Base-by-base conservation (phyloP, 2,113 vertebrate species). In the Odobenus rosmarus region DNA sequence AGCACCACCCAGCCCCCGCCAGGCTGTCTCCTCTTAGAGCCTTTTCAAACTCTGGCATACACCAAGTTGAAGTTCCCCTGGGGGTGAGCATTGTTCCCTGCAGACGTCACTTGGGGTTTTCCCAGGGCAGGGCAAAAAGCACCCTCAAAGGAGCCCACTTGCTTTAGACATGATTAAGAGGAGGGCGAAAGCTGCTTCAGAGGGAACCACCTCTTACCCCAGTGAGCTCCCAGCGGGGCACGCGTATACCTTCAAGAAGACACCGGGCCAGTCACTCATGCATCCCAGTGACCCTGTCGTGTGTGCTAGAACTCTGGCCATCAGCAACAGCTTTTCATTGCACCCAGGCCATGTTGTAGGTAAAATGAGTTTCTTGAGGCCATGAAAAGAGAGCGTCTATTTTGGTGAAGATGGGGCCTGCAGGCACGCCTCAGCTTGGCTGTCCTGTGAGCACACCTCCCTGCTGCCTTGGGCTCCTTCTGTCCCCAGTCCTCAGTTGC, bases 251-350 rank as follows among this genome's bases (percentile, higher is more conserved):
- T 36, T 31, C 5, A 3, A 85, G 53, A 74, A 64, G 62, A 39
- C 31, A 1, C 18, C 4, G 16, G 49, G 2, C 0, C 6, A 36
- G 14, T 8, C 5, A 3, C 71, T 72, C 21, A 1, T 19, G 33
- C 3, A 53, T 1, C 36, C 36, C 57, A 0, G 4, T 42, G 74
- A 33, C 84, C 55, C 28, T 31, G 46, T 18, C 5, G 0, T 18
- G 26, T 28, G 46, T 26, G 26, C 15, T 13, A 1, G 21, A 61
- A 15, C 51, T 71, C 71, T 62, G 51, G 42, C 51, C 23, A 0
- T 3, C 31, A 49, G 36, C 74, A 15, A 49, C 39, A 4, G 28
- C 31, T 36, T 51, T 82, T 36, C 0, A 0, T 16, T 67, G 26
- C 6, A 19, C 15, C 16, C 39, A 79, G 74, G 46, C 55, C 15